phyloP scores from a whole-genome alignment of 2,888 invertebrate genomes.

The Rhagonycha fulva region DNA sequence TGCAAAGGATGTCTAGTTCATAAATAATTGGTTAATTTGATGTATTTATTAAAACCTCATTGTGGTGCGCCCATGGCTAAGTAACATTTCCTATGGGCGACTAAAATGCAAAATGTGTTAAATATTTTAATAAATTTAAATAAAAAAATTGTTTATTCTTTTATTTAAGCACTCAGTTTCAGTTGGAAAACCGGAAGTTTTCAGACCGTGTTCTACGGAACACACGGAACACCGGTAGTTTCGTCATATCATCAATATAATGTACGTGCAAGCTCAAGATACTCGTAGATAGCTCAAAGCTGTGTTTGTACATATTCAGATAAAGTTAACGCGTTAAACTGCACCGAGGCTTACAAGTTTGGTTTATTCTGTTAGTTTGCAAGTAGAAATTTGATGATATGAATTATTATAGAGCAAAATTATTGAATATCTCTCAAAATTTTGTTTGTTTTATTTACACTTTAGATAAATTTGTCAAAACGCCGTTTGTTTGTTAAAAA shows the following conservation, averaged over 20 bases:
- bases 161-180: too few species aligned
- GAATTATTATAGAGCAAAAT: too few species aligned
- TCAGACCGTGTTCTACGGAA: too few species aligned
- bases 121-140: background rate
- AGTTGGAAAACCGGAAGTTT: too few species aligned
- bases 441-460: too few species aligned
- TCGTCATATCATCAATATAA: background rate
- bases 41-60: background rate
- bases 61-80: background rate
- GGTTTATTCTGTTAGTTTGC: background rate
- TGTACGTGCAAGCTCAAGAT: background rate
- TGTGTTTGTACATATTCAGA: background rate
- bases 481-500: background rate
- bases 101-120: background rate
- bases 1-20: background rate
- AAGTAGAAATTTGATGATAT: background rate
- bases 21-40: background rate
- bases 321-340: too few species aligned
- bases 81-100: background rate
- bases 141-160: background rate
- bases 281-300: background rate
- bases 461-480: background rate
- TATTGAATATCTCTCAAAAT: too few species aligned
- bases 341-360: background rate
- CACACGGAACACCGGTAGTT: too few species aligned